Evolutionary conservation across 2,113 vertebrate species (phyloP), one percentile per base, ranked within the genome.

Genomic region (Monopterus albus): DNA sequence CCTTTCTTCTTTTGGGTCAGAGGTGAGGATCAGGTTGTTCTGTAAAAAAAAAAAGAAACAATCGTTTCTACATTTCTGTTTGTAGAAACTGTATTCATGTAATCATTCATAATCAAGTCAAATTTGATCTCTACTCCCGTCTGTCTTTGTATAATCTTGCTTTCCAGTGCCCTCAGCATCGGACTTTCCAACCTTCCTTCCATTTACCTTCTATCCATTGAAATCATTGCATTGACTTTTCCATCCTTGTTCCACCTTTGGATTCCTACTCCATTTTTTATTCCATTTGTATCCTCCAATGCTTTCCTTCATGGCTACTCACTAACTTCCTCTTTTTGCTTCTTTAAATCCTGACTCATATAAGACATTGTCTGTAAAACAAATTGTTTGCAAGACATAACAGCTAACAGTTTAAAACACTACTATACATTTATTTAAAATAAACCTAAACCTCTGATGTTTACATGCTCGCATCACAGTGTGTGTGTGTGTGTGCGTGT

Each of bases 1-100:
- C 5, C 26, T 46, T 25, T 23, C 49, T 17, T 57, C 33, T 23
- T 14, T 31, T 13, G 31, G 55, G 50, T 68, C 45, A 38, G 58
- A 31, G 29, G 12, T 29, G 68, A 71, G 14, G 59, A 55, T 38
- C 38, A 45, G 42, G 25, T 23, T 10, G 9, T 68, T 71, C 89
- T 90, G 73, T 17, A 13, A 47, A 81, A 26, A 61, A 7, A 82
- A 49, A 5, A 57, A 42, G 0, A 20, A 10, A 36, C 49, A 50
- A 43, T 36, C 0, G 50, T 42, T 38, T 50, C 2, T 18, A 39
- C 51, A 2, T 17, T 62, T 12, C 18, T 42, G 36, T 17, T 36
- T 31, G 5, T 21, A 28, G 3, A 38, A 23, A 21, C 46, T 47
- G 13, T 23, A n/a, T n/a, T n/a, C n/a, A n/a, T n/a, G n/a, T n/a